Percentiles rank a stretch among this genome's conserved stretches.
Conservation (phyloP, 2,113 vertebrate genomes). For the Agapornis roseicollis region DNA sequence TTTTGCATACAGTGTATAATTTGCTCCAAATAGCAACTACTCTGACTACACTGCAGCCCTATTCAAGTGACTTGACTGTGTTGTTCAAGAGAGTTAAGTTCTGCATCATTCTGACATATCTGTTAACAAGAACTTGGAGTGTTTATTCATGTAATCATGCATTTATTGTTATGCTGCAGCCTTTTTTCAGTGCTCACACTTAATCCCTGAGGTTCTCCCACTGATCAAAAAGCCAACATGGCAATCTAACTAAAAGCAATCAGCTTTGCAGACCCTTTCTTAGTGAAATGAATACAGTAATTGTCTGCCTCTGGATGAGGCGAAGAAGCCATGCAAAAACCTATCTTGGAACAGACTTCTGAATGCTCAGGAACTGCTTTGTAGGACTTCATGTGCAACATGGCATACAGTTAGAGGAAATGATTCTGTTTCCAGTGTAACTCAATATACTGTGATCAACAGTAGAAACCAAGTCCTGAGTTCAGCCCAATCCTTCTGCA, state of each 20-base stretch:
- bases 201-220: background rate
- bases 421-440: background rate
- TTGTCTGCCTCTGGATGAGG: background rate
- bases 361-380: background rate
- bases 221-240: background rate
- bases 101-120: fast-evolving
- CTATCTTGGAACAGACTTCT: background rate
- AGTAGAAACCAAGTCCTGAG: background rate
- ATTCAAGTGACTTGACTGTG: background rate
- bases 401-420: background rate
- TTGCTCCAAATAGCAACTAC: background rate
- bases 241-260: background rate
- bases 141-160: background rate
- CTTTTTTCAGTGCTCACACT: background rate
- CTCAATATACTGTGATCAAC: background rate
- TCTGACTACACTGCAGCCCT: background rate
- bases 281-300: background rate
- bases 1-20: background rate
- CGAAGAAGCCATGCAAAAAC: background rate
- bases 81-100: background rate
- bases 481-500: background rate
- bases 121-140: background rate
- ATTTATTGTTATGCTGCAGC: background rate
- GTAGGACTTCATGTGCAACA: background rate
- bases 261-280: background rate